Evolutionary conservation across 1,140 invertebrate species (phyloP), one percentile per base, ranked within the genome.

Genomic region (Melanaphis sacchari): DNA sequence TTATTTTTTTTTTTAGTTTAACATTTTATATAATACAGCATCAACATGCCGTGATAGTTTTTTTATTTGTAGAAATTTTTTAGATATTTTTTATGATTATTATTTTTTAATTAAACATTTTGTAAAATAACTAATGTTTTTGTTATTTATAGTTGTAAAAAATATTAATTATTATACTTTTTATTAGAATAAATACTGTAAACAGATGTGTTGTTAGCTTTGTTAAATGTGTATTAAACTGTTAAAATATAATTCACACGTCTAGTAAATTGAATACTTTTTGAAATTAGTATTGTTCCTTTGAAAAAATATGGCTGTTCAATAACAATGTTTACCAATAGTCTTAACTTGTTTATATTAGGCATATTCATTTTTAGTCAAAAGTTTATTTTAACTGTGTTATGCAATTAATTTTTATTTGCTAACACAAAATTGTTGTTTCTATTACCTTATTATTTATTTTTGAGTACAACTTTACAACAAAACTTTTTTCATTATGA

Each of bases 71-170:
- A 52, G 46, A 38, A 9, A 41, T 52, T 49, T 93, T 84, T 36
- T 36, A 93, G 8, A 9, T 49, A 38, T 92, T 92, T 76, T 66
- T 46, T 92, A 92, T 84, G 2, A 52, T 38, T 82, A 84, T 40
- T 91, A 36, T 84, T 91, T 82, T 85, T 85, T 40, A 85, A 52
- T 82, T 49, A 92, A 85, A 26, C 2, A 11, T 93, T 85, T 85
- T 93, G 91, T 85, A 54, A 93, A 93, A 85, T 85, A 84, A 26
- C n/a, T 38, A 52, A 81, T 40, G 2, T n/a, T 43, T 82, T 82
- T 82, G 66, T 82, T 92, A 82, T 54, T 93, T 92, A 85, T 40
- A 84, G 22, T 82, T 85, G n/a, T n/a, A 41, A 26, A 84, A 84
- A 81, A 52, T 85, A 82, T 84, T 85, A 41, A 46, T 82, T 85